Base-by-base conservation (phyloP, 2,888 invertebrate genomes). In the Dione vanillae region DNA sequence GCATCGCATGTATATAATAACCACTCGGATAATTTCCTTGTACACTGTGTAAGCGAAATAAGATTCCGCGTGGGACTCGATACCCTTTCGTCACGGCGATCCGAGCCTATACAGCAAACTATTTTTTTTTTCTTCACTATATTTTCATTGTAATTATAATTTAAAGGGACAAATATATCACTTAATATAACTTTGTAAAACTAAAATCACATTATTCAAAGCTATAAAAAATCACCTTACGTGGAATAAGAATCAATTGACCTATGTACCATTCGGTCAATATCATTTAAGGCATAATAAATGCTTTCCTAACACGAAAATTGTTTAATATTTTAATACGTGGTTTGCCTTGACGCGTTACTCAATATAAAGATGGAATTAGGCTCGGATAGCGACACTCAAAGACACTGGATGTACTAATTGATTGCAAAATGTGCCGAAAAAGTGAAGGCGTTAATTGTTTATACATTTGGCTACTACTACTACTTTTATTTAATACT, bases 271-370 rank as follows among this genome's bases (percentile, higher is more conserved):
- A 72, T 75, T 73, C 73, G 75, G 74, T 76, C 77, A 77, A 76
- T 71, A 75, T 56, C 51, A 70, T 71, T 82, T 86, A 86, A 90
- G 86, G 84, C 83, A 79, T 82, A 77, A 73, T 75, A 56, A 56
- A 56, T 37, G 81, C 83, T 90, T 86, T 86, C 85, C 87, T 85
- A 86, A 88, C 82, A 83, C 77, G 78, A 84, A 89, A 85, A 87
- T 85, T 86, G 82, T 88, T 88, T 85, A 86, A 83, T 83, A 82
- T 85, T 85, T 86, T 87, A 85, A 86, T 87, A 88, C 84, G 86
- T 82, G 77, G 88, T 81, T 91, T 80, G 84, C 92, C 91, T 92
- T 91, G 91, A 84, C 81, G 78, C 76, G 77, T 91, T 91, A 83
- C 89, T 83, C 85, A 89, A 91, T 85, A 83, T 81, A 81, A 81